Evolutionary conservation across 2,888 invertebrate species (phyloP), one percentile per base, ranked within the genome.

Genomic region (Saturnia pavonia): DNA sequence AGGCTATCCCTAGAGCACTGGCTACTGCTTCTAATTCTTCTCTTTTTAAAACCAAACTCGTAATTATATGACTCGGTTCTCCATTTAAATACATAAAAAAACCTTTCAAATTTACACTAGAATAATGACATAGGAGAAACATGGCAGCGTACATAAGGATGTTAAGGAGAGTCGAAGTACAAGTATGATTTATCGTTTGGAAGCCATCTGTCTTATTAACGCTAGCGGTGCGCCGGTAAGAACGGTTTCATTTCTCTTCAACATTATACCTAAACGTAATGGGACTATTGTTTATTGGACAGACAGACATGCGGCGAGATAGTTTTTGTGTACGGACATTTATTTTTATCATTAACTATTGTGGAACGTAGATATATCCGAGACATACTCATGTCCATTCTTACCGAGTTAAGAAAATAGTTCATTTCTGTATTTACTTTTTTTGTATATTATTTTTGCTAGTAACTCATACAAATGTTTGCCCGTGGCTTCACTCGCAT

Each of bases 131-230:
- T 14, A 9, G 11, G 25, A 27, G 27, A 27, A 60, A 60, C 57
- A 14, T 14, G 14, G 57, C 19, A 19, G 1, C 14, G 34, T 51
- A 51, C 19, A 51, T 19, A 51, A 51, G 6, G 57, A 40, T n/a
- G 8, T 19, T 40, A 65, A 65, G 65, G n/a, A 40, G 40, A 65
- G n/a, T 60, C 43, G 66, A 54, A 67, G 43, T 67, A 27, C 65
- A 71, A 71, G 34, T 71, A 71, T 71, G 68, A 71, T 65, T 22
- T 68, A 68, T 68, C 48, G 60, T 67, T 51, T 71, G 60, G 67
- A 68, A 72, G 67, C 81, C 77, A 88, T 88, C 82, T 74, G 76
- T 85, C 84, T 83, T 85, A 80, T 84, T 83, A 82, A 79, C 78
- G 76, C 76, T 77, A 79, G 77, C n/a, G n/a, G n/a, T n/a, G n/a